Conservation (phyloP, 2,888 invertebrate genomes). For the Meandrusa payeni region DNA sequence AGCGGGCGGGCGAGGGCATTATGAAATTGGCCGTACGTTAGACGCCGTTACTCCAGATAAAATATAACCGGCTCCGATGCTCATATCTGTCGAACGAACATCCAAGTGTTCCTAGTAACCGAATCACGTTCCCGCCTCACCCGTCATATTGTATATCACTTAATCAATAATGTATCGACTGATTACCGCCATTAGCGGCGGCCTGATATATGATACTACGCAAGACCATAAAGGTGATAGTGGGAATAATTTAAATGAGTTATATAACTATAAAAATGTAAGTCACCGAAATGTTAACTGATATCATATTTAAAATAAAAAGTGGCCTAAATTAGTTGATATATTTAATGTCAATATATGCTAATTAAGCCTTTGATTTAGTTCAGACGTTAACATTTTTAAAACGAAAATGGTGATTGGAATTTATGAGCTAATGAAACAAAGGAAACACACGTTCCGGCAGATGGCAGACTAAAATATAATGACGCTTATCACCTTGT, state of each 20-base stretch:
- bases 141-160: constrained; percentile 58
- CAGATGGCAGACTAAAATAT: constrained; percentile 38
- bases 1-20: constrained; percentile 70
- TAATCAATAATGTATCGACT: constrained; percentile 55
- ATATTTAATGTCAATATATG: constrained; percentile 30
- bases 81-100: constrained; percentile 73
- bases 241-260: constrained; percentile 8
- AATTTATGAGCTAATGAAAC: constrained; percentile 10
- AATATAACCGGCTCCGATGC: constrained; percentile 73
- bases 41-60: constrained; percentile 78
- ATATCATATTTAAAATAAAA: constrained; percentile 21
- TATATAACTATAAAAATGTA: constrained; percentile 19
- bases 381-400: not conserved
- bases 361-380: constrained; percentile 21
- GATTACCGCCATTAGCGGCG: constrained; percentile 34
- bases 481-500: too few relatives aligned
- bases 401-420: constrained; percentile 4
- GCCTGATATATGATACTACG: constrained; percentile 31
- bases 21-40: constrained; percentile 81
- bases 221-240: constrained; percentile 11
- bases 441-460: constrained; percentile 33
- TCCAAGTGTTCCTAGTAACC: constrained; percentile 46
- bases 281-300: constrained; percentile 8
- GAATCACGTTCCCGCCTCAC: constrained; percentile 54
- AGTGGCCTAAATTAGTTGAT: constrained; percentile 23